Base-by-base conservation (phyloP, 2,888 invertebrate species). In the Drosophila neotestacea region DNA sequence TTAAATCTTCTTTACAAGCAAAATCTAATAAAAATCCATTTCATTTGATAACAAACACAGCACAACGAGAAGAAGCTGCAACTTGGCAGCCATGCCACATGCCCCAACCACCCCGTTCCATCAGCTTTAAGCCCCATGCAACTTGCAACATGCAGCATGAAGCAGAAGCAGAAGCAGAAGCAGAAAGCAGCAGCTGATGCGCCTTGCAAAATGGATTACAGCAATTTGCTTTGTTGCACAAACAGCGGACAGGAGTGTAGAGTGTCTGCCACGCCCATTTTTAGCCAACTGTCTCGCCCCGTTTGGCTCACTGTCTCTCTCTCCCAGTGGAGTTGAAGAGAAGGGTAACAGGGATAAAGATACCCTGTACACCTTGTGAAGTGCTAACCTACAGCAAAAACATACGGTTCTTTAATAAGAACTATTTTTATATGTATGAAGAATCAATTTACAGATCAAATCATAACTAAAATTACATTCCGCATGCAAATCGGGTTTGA, bases 171-270 rank as follows among this genome's bases (percentile, higher is more conserved):
- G 16, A 16, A 16, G 1, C 16, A 16, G 16, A 16, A 38, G 38
- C 36, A 10, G 38, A n/a, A 74, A n/a, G 58, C 70, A 78, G 88
- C 85, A 85, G 88, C 83, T 85, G 85, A 85, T 88, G 85, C 85
- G 85, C 85, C 77, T 47, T 61, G 77, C 80, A 82, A 88, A 85
- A 85, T 85, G 80, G 85, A 85, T 85, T 85, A 85, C 83, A 74
- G 88, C 85, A 85, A 85, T 85, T 88, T 85, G 85, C 87, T 84
- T 84, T 83, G 85, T 85, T 86, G 85, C 85, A 81, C 84, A 86
- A 86, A 82, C 83, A 85, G 77, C 62, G 44, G 30, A 27, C 47
- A 28, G 13, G 27, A 28, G 28, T 27, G 6, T 11, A 3, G 22
- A 3, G 16, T 13, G 11, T 7, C n/a, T 22, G 58, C 46, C 46